Percentiles rank a stretch among this genome's conserved stretches.
Evolutionary conservation across 2,888 invertebrate species (phyloP).

Genomic region (Noctuana brunneofusca): DNA sequence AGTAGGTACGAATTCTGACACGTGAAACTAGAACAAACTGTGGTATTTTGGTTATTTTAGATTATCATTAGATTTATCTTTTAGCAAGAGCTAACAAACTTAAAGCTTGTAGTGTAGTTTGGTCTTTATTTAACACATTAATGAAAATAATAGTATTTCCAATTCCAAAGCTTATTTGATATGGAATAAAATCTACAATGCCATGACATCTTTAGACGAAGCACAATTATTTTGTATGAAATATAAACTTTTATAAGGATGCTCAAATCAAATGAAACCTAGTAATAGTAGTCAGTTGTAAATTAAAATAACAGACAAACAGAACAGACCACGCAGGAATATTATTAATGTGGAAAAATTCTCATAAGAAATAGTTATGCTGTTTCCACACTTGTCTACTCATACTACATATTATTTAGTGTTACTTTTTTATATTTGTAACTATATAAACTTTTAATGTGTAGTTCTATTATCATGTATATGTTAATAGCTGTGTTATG

Average conservation of each 20-base stretch:
- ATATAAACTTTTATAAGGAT: slow-evolving; percentile 21
- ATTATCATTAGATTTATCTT: no score
- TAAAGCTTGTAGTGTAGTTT: not conserved
- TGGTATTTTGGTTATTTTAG: no score
- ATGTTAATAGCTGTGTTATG: no score
- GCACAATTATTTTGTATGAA: not conserved
- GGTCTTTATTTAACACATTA: not conserved
- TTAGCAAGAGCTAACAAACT: not conserved
- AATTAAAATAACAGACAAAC: not conserved
- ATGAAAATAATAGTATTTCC: not conserved
- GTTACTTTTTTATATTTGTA: no score
- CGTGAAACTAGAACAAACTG: no score
- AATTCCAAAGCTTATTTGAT: not conserved
- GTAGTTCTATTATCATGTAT: no score
- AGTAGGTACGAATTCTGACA: no score
- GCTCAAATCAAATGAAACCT: slow-evolving; percentile 64
- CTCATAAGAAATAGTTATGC: not conserved
- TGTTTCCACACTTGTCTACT: no score
- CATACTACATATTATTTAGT: no score
- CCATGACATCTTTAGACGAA: not conserved
- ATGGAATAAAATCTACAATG: slow-evolving; percentile 15
- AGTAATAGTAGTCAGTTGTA: slow-evolving; percentile 39
- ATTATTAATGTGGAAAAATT: slow-evolving; percentile 5
- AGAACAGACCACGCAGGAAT: not conserved
- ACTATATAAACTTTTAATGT: no score